Evolutionary conservation across 2,113 vertebrate genomes (phyloP).

Genomic region (human): GRCh38 chr2:2956501-2957000

Average conservation of each 20-base stretch:
- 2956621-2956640: rapidly evolving
- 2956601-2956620: rapidly evolving
- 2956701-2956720: too few species aligned
- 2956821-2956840: too few species aligned
- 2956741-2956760: too few species aligned
- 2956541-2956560: neutral
- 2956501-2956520: neutral
- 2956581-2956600: rapidly evolving
- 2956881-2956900: too few species aligned
- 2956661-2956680: neutral
- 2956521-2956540: neutral
- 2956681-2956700: neutral
- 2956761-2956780: neutral
- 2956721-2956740: too few species aligned
- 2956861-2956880: too few species aligned
- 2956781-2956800: too few species aligned
- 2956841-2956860: too few species aligned
- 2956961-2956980: neutral
- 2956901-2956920: too few species aligned
- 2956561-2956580: neutral
- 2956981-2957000: neutral
- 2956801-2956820: too few species aligned
- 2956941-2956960: too few species aligned
- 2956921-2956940: too few species aligned
- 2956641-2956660: neutral